These are phyloP conservation scores for Camponotus vicinus DNA, from an alignment of 1,140 invertebrate species.

Conservation along the genomic window DNA sequence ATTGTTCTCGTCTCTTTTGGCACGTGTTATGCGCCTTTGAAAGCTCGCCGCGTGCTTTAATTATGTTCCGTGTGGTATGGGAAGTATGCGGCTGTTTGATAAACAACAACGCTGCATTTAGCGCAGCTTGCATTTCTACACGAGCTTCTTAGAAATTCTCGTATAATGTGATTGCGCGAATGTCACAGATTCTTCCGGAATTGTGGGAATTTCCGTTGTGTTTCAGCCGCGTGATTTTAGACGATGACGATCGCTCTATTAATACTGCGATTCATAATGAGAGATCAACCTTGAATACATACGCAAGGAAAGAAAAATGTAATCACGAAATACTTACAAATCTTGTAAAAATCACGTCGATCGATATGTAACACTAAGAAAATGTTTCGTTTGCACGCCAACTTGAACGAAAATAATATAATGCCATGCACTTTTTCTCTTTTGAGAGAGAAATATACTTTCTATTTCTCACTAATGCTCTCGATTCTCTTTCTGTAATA, in stretches of 20 bases:
- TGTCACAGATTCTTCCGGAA: slow-evolving; percentile 50
- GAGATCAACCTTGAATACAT: slow-evolving; percentile 57
- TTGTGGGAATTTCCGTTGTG: slow-evolving; percentile 50
- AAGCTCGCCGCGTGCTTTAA: slow-evolving; percentile 3
- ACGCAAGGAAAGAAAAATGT: slow-evolving; percentile 28
- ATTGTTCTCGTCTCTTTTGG: neutral
- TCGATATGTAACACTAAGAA: slow-evolving; percentile 22
- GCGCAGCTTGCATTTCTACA: neutral
- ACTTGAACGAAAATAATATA: slow-evolving; percentile 34
- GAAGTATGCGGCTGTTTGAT: neutral
- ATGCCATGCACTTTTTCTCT: neutral
- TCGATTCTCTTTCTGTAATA: neutral
- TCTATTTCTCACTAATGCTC: neutral
- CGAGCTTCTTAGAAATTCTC: slow-evolving; percentile 10
- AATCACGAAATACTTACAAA: slow-evolving; percentile 14
- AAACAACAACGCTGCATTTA: slow-evolving; percentile 6
- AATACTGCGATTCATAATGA: slow-evolving; percentile 64
- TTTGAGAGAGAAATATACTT: neutral
- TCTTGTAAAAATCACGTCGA: slow-evolving; percentile 43
- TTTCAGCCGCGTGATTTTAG: slow-evolving; percentile 47
- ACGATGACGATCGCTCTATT: slow-evolving; percentile 58
- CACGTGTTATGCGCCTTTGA: neutral
- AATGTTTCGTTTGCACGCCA: slow-evolving; percentile 43
- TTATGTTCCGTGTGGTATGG: neutral
- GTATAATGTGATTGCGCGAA: neutral